phyloP scores from a whole-genome alignment of 1,140 invertebrate species.

The Asbolus verrucosus region DNA sequence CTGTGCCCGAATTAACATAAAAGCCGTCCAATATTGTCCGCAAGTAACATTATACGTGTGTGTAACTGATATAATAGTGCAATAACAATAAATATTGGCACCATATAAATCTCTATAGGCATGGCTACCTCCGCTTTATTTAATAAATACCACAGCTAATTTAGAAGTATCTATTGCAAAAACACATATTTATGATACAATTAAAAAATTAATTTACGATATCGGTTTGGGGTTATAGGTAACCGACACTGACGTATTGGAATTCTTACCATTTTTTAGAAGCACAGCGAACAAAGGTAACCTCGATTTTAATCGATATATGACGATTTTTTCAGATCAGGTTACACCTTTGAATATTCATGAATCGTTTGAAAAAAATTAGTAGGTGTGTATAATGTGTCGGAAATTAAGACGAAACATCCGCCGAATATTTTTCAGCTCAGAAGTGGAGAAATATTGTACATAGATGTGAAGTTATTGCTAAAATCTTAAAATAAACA shows the following conservation, averaged over 20 bases:
- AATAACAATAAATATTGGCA: slow-evolving; percentile 37
- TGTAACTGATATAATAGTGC: slow-evolving; percentile 8
- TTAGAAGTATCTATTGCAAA: slow-evolving; percentile 35
- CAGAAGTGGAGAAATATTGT: too few species aligned
- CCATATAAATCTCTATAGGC: slow-evolving; percentile 28
- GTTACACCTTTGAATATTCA: slow-evolving; percentile 1
- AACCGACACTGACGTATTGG: too few species aligned
- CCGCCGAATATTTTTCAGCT: too few species aligned
- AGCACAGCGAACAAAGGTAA: too few species aligned
- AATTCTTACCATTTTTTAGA: slow-evolving; percentile 13
- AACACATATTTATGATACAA: slow-evolving; percentile 29
- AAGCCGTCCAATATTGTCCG: background rate
- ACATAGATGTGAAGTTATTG: too few species aligned
- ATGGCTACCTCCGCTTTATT: slow-evolving; percentile 37
- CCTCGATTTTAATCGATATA: too few species aligned
- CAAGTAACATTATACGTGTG: slow-evolving; percentile 17
- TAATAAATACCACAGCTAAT: slow-evolving; percentile 34
- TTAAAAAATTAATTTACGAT: slow-evolving; percentile 36
- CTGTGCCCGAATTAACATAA: background rate
- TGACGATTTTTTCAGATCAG: background rate
- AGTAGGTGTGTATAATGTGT: too few species aligned
- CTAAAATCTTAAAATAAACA: slow-evolving; percentile 11
- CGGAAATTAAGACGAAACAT: too few species aligned
- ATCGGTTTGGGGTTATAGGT: background rate
- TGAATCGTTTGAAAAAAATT: background rate